Base-by-base conservation (phyloP, 1,140 invertebrate genomes). In the Pseudomyrmex dendroicus region DNA sequence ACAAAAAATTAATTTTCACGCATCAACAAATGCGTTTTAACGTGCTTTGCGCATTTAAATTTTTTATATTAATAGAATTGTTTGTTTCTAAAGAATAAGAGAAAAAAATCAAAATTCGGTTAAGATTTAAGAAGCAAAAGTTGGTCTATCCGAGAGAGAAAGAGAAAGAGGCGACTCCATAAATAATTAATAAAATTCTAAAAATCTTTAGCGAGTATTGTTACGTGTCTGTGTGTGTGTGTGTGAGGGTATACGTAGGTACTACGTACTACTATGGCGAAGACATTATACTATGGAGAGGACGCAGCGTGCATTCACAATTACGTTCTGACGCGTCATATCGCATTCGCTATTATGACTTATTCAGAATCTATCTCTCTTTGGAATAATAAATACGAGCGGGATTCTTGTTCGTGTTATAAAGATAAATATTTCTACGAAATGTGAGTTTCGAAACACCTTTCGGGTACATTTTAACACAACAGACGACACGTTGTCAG, bases 331-430 rank as follows among this genome's bases (percentile, higher is more conserved):
- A 57, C 52, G 76, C 86, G 80, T 87, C 86, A 87, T 82, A 84
- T 72, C 85, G 80, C 86, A 86, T 77, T 86, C 85, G 85, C 83
- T 87, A 83, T 83, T 87, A 87, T 87, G 85, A 87, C 70, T 87
- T 87, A 87, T 87, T 87, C 86, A 78, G 73, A 87, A 87, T 87
- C 82, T 86, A 74, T 70, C 86, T 67, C 84, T 63, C 86, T 87
- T 87, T 86, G 84, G 86, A 86, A 86, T 87, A 87, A 86, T 73
- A 84, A 86, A 82, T 74, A 64, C 64, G 50, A 74, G 64, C 3
- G 4, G 12, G 15, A 56, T 66, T n/a, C 73, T 77, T 35, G 35
- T 35, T 86, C 22, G 86, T 67, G 59, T 44, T 77, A 67, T 67
- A 67, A 73, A 54, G 50, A 54, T 46, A 9, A 15, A 80, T 4